phyloP scores from a whole-genome alignment of 2,888 invertebrate species.

The Thereva nobilitata region DNA sequence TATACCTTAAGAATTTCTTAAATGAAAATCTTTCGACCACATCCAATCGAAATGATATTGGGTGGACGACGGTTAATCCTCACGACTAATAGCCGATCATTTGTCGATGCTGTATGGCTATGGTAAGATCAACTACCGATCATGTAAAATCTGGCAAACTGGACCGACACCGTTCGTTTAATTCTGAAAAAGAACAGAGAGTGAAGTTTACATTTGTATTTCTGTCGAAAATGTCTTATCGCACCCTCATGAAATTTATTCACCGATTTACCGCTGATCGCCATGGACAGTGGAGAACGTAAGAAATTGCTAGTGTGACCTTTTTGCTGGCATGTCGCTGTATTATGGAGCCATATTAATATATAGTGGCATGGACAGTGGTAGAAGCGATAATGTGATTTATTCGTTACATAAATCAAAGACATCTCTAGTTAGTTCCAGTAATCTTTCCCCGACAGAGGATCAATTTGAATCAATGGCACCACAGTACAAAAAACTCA shows the following conservation, averaged over 20 bases:
- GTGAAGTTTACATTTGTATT: constrained; percentile 33
- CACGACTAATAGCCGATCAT: constrained; percentile 29
- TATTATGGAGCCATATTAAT: neutral
- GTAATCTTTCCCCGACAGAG: constrained; percentile 20
- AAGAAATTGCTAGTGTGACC: constrained; percentile 21
- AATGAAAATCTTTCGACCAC: constrained; percentile 12
- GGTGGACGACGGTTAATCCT: constrained; percentile 18
- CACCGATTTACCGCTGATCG: constrained; percentile 16
- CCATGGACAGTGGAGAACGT: neutral
- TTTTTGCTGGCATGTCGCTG: constrained; percentile 24
- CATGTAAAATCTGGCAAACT: neutral
- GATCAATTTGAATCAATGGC: constrained; percentile 28
- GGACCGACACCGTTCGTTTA: neutral
- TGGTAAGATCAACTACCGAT: neutral
- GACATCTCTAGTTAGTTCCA: constrained; percentile 32
- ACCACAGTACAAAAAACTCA: constrained; percentile 20
- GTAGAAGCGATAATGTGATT: constrained; percentile 36
- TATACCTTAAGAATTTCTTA: constrained; percentile 21
- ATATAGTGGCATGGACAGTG: neutral
- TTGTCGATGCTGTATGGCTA: constrained; percentile 3
- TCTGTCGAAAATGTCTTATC: constrained; percentile 36
- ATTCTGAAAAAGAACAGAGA: constrained; percentile 14
- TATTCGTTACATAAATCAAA: constrained; percentile 32
- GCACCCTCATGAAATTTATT: constrained; percentile 32
- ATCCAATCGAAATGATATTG: constrained; percentile 16